Conservation (phyloP, 2,113 vertebrate species). For the Emydura subglobosa region DNA sequence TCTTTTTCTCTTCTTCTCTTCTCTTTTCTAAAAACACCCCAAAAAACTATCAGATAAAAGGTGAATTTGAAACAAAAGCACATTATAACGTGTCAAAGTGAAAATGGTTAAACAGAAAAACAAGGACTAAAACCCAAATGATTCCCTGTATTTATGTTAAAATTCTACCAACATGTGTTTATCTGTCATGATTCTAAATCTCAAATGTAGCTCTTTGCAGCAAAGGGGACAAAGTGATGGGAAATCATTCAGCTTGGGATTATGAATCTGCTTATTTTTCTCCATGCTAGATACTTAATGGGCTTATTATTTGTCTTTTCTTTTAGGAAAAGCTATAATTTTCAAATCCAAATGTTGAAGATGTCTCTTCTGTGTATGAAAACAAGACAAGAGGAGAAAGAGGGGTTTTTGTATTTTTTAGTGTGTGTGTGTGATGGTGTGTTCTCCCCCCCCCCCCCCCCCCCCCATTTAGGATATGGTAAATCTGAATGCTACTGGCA, state of each 20-base stretch:
- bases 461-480: not conserved
- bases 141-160: not conserved
- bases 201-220: not conserved
- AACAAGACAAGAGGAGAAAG: not conserved
- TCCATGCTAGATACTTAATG: accelerated
- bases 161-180: not conserved
- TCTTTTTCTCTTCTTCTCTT: not conserved
- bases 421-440: not conserved
- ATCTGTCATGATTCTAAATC: not conserved
- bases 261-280: not conserved
- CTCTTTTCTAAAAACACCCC: not conserved
- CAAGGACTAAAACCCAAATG: not conserved
- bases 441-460: not conserved
- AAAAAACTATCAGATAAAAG: not conserved
- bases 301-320: not conserved
- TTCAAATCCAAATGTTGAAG: not conserved
- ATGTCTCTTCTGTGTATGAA: not conserved
- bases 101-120: not conserved
- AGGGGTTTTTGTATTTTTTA: not conserved
- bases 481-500: accelerated
- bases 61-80: not conserved
- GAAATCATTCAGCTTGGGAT: not conserved
- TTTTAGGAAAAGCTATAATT: not conserved
- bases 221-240: not conserved
- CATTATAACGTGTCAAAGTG: not conserved